Conservation (phyloP, 2,113 vertebrate genomes). For the Uria lomvia region DNA sequence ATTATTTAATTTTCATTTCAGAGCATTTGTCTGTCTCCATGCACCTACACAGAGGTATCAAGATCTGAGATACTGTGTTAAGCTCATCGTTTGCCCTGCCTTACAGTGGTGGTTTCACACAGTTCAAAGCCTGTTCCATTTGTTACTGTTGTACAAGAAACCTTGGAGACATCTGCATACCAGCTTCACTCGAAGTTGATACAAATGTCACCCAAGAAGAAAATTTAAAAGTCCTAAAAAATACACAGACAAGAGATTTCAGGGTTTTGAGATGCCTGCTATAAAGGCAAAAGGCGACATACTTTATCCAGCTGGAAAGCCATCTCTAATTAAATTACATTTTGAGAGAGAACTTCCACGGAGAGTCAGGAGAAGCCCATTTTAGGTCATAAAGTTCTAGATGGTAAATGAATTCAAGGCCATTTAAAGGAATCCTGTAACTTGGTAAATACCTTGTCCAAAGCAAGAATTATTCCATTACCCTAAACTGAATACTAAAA, state of each 20-base stretch:
- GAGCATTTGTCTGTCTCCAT: neutral
- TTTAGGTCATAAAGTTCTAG: neutral
- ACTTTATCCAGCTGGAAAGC: neutral
- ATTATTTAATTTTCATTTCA: neutral
- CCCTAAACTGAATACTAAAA: neutral
- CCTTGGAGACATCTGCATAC: neutral
- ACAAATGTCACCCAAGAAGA: neutral
- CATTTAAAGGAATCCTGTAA: neutral
- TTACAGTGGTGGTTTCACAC: neutral
- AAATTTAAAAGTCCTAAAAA: neutral
- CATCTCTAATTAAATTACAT: neutral
- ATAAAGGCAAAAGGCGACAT: neutral
- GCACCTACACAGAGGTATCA: neutral
- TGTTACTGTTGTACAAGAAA: neutral
- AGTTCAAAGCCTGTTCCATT: neutral
- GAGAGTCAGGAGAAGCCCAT: neutral
- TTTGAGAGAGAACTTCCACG: neutral
- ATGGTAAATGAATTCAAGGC: neutral
- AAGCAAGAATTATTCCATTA: neutral
- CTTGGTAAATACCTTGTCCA: neutral
- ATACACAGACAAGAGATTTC: neutral
- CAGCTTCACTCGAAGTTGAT: neutral
- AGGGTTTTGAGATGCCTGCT: neutral
- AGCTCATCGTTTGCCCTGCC: neutral
- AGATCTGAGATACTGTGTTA: neutral